Percentiles rank a stretch among this genome's conserved stretches.
phyloP scores from a whole-genome alignment of 2,113 vertebrate species.

The Grus americana region DNA sequence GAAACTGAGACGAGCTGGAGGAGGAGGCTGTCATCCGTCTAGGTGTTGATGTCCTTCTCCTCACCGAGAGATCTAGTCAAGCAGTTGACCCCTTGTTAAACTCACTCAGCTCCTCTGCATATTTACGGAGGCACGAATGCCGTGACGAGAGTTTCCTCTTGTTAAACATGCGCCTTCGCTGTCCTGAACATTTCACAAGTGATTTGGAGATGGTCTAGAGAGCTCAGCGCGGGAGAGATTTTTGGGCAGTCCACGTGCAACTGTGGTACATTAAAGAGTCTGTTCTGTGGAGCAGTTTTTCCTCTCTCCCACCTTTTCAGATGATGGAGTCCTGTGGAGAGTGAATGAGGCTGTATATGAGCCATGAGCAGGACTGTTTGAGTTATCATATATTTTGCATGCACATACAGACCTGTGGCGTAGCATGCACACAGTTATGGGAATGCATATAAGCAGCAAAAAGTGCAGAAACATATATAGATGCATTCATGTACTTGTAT shows the following conservation, averaged over 20 bases:
- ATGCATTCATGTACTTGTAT: rapidly evolving
- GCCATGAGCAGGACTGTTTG: background rate
- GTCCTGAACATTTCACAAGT: rapidly evolving
- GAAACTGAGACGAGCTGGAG: background rate
- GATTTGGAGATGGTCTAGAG: background rate
- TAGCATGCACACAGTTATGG: background rate
- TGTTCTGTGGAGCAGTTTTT: background rate
- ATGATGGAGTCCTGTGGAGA: background rate
- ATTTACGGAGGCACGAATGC: background rate
- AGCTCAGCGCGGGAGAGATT: rapidly evolving
- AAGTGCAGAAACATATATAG: rapidly evolving
- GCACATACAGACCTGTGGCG: rapidly evolving
- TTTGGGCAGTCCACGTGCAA: rapidly evolving
- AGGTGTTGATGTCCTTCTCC: background rate
- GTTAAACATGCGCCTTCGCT: background rate
- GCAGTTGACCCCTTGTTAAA: background rate
- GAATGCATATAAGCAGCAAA: background rate
- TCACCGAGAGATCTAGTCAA: background rate
- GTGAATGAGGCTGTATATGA: rapidly evolving
- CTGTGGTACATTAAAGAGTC: rapidly evolving
- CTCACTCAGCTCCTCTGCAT: background rate
- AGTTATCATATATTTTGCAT: rapidly evolving
- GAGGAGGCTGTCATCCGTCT: conserved; percentile 45
- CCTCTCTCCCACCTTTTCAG: background rate
- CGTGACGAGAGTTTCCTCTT: background rate